Evolutionary conservation across 2,113 vertebrate species (phyloP).

Genomic region (Coryphaenoides rupestris): DNA sequence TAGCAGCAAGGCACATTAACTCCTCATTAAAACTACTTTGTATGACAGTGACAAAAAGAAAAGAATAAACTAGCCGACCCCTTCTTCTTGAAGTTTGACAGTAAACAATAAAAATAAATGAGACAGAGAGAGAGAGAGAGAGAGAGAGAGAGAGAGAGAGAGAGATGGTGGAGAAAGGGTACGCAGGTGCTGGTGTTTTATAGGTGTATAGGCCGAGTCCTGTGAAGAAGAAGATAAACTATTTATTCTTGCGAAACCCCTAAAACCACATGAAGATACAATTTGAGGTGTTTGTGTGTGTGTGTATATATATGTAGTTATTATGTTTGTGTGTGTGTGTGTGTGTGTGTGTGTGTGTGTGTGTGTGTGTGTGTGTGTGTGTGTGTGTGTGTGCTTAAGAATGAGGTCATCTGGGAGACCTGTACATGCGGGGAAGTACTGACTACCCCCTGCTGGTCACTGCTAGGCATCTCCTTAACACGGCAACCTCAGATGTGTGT

Average conservation of each 20-base stretch:
- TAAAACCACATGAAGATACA: constrained; percentile 42
- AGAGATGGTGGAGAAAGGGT: constrained; percentile 54
- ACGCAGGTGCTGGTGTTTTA: constrained; percentile 48
- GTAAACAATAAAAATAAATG: too few relatives aligned
- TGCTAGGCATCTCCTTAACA: constrained; percentile 12
- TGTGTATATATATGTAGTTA: constrained; percentile 9
- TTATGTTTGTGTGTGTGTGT: constrained; percentile 5
- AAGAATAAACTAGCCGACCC: too few relatives aligned
- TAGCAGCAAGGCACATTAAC: too few relatives aligned
- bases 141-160: neutral
- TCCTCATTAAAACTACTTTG: too few relatives aligned
- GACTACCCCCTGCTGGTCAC: constrained; percentile 34
- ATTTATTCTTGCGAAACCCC: constrained; percentile 58
- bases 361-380: constrained; percentile 7
- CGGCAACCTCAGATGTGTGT: constrained; percentile 23
- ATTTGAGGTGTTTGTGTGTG: neutral
- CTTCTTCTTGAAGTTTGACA: too few relatives aligned
- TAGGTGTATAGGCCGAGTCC: constrained; percentile 35
- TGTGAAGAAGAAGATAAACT: constrained; percentile 58
- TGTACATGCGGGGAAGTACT: constrained; percentile 34
- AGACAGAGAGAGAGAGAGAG: neutral
- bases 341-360: constrained; percentile 13
- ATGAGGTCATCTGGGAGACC: constrained; percentile 44
- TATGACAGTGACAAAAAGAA: too few relatives aligned
- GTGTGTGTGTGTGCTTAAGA: constrained; percentile 4